These are phyloP conservation scores for Phocides pigmalion DNA, from an alignment of 1,140 invertebrate genomes.

Conservation along the genomic window DNA sequence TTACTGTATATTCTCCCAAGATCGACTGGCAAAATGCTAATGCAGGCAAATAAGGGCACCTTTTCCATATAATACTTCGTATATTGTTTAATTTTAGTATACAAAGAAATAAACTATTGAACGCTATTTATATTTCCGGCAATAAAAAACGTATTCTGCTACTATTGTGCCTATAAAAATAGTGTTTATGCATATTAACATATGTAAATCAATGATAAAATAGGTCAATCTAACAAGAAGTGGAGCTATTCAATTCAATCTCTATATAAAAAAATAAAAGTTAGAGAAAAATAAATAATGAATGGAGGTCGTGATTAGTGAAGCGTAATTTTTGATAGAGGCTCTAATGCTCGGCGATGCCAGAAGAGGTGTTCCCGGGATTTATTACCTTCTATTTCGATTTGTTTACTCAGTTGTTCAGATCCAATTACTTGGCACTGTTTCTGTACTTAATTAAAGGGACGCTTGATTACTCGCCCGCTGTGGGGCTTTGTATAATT, in stretches of 20 bases:
- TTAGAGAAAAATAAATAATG: slow-evolving; percentile 18
- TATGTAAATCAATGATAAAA: not conserved
- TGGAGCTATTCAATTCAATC: slow-evolving; percentile 9
- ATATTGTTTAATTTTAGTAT: too few species aligned
- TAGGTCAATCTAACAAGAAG: slow-evolving; percentile 4
- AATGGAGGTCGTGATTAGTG: slow-evolving; percentile 52
- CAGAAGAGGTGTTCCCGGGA: slow-evolving; percentile 79
- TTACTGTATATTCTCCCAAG: too few species aligned
- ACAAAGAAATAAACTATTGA: too few species aligned
- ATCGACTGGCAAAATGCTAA: too few species aligned
- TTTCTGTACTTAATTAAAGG: slow-evolving; percentile 84
- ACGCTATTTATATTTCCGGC: too few species aligned
- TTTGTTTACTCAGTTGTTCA: slow-evolving; percentile 83
- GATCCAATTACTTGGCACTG: slow-evolving; percentile 83
- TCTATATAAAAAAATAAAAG: slow-evolving; percentile 6
- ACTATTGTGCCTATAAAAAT: not conserved
- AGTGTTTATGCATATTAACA: not conserved
- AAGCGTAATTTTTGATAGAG: slow-evolving; percentile 62
- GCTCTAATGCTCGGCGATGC: slow-evolving; percentile 59
- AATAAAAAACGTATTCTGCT: not conserved
- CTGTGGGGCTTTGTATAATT: slow-evolving; percentile 83
- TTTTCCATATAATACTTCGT: too few species aligned
- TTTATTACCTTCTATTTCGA: slow-evolving; percentile 82
- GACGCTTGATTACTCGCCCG: slow-evolving; percentile 82
- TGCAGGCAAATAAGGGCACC: too few species aligned